Evolutionary conservation across 2,113 vertebrate genomes (phyloP).

Genomic region (Ptychochromis oligacanthus): DNA sequence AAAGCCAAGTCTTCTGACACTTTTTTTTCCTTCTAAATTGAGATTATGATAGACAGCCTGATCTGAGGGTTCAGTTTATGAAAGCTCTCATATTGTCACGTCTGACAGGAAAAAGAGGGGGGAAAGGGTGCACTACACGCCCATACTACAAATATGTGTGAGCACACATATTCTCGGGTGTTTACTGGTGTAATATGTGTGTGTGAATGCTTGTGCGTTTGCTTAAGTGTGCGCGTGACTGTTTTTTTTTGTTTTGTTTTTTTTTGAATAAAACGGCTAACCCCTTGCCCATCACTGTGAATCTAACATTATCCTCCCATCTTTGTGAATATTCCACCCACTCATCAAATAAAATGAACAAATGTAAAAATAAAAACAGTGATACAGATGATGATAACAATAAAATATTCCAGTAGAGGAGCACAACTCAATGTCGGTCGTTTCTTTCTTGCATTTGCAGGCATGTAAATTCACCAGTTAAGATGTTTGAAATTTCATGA

Average conservation of each 20-base stretch:
- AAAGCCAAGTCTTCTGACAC: constrained; percentile 16
- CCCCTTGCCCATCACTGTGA: constrained; percentile 83
- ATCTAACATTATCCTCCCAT: constrained; percentile 77
- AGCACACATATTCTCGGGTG: constrained; percentile 41
- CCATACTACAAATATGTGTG: constrained; percentile 30
- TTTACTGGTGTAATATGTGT: constrained; percentile 43
- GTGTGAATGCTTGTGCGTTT: constrained; percentile 24
- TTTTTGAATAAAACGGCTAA: constrained; percentile 71
- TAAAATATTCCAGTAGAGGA: constrained; percentile 83
- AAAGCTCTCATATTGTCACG: constrained; percentile 32
- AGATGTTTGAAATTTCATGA: background rate
- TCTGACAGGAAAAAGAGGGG: constrained; percentile 6
- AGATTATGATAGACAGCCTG: constrained; percentile 36
- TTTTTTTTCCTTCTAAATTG: constrained; percentile 18
- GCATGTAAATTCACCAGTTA: background rate
- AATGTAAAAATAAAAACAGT: constrained; percentile 80
- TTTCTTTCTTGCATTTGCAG: constrained; percentile 42
- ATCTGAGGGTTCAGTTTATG: constrained; percentile 32
- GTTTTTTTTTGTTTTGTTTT: constrained; percentile 27
- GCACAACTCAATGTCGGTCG: constrained; percentile 57
- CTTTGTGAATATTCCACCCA: constrained; percentile 80
- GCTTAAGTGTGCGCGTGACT: constrained; percentile 13
- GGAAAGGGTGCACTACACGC: constrained; percentile 51
- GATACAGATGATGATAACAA: constrained; percentile 79
- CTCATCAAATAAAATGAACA: constrained; percentile 78